Base-by-base conservation (phyloP, 64 coral and sea anemone species). In the Pocillopora damicornis region DNA sequence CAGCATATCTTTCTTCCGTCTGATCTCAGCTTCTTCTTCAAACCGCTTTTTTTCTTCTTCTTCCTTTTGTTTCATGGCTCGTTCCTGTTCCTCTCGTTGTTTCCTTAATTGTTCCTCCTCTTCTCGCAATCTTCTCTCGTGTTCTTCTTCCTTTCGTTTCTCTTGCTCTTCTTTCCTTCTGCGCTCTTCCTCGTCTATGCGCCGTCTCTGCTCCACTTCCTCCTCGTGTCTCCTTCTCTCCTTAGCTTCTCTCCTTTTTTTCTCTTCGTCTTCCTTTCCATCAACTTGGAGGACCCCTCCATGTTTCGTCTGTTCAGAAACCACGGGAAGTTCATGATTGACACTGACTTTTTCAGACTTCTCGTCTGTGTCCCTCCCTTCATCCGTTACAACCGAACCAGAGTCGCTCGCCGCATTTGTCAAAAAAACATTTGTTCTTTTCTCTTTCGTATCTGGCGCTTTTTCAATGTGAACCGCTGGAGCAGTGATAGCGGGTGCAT, bases 1-100 rank as follows among this genome's bases (percentile, higher is more conserved):
- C 77, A 97, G 67, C 11, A 90, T 74, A 58, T 97, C 94, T 63
- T 97, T 97, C 58, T 97, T 97, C 9, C 86, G 82, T 11, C 94
- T 58, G 36, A 81, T 75, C 34, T 97, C 91, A 9, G 86, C 91
- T 4, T 93, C 94, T 73, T 97, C 94, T 22, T 90, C 75, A 15
- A 93, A 83, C 59, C 81, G 86, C 64, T 76, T 80, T 82, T 73
- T 88, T 15, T 82, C 94, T 72, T 81, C 81, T 83, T 93, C 91
- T 20, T 93, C 88, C 66, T 94, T 91, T 82, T 79, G 76, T 58
- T 74, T 93, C 78, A 59, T 92, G 57, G 74, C 67, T 22, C 36
- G 63, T 93, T 68, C 81, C 68, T 87, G 76, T 88, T 91, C 86
- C 13, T 82, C 76, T 38, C 81, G 71, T 65, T 73, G 57, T 63